Conservation (phyloP, 2,113 vertebrate genomes). For the Brachypteracias leptosomus region DNA sequence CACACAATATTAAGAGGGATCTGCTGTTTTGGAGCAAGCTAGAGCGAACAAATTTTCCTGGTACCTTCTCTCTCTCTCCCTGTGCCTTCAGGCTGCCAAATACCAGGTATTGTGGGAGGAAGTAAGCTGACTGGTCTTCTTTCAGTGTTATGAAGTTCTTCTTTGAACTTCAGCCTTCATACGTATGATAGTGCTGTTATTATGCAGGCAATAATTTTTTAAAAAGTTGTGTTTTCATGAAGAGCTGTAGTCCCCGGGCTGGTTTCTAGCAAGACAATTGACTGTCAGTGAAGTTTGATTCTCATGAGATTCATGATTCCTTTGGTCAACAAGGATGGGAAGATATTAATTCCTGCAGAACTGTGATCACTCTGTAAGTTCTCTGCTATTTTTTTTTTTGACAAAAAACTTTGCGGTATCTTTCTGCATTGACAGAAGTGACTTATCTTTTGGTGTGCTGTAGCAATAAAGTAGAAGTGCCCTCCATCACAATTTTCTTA, state of each 20-base stretch:
- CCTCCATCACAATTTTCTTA: background rate
- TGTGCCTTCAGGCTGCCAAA: background rate
- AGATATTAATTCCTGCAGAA: background rate
- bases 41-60: background rate
- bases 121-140: background rate
- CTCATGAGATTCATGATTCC: background rate
- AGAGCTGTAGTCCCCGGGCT: background rate
- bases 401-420: background rate
- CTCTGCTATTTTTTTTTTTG: background rate
- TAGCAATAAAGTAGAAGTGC: background rate
- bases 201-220: background rate
- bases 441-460: background rate
- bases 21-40: background rate
- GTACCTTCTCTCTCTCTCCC: background rate
- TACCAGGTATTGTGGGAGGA: background rate
- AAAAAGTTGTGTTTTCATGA: background rate
- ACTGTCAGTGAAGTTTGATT: background rate
- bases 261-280: background rate
- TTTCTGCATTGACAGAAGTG: background rate
- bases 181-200: background rate
- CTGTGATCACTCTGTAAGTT: background rate
- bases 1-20: background rate
- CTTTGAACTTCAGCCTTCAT: background rate
- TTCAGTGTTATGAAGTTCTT: rapidly evolving
- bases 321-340: background rate